Evolutionary conservation across 23 tunicate genomes (phyloP).

Genomic region (Trididemnum nubilum): DNA sequence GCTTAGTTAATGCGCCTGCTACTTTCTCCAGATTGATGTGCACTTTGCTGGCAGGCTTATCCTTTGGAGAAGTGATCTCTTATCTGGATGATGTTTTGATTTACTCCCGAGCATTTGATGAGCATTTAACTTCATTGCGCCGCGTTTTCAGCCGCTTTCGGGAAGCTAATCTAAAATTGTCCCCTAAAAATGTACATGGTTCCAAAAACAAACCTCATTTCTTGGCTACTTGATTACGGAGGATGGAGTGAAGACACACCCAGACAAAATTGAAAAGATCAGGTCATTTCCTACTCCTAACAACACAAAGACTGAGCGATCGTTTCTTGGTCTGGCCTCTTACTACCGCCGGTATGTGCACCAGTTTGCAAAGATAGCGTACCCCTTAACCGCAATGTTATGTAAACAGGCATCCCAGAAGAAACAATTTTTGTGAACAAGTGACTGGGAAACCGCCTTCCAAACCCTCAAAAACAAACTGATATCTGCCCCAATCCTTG

Average conservation of each 20-base stretch:
- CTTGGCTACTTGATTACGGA: constrained; percentile 22
- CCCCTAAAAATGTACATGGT: constrained; percentile 21
- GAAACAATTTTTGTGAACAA: background rate
- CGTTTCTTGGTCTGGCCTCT: constrained; percentile 44
- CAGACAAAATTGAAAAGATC: constrained; percentile 2
- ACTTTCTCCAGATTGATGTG: constrained; percentile 37
- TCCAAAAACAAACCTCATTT: background rate
- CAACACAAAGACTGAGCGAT: constrained; percentile 5
- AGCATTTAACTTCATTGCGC: background rate
- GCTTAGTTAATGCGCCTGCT: constrained; percentile 51
- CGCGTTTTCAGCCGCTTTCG: background rate
- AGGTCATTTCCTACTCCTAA: constrained; percentile 25
- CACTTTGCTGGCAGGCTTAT: background rate
- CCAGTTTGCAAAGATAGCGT: constrained; percentile 8
- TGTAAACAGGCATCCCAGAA: constrained; percentile 15
- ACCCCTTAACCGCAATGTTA: constrained; percentile 16
- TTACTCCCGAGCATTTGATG: constrained; percentile 30
- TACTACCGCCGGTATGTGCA: constrained; percentile 32
- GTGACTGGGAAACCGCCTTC: constrained; percentile 23
- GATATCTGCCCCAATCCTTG: constrained; percentile 9
- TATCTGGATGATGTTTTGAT: constrained; percentile 28
- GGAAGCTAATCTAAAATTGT: background rate
- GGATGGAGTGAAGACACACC: constrained; percentile 18
- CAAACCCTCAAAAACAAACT: background rate
- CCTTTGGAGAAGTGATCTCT: background rate